phyloP scores from a whole-genome alignment of 2,113 vertebrate species.

The Geothlypis trichas region DNA sequence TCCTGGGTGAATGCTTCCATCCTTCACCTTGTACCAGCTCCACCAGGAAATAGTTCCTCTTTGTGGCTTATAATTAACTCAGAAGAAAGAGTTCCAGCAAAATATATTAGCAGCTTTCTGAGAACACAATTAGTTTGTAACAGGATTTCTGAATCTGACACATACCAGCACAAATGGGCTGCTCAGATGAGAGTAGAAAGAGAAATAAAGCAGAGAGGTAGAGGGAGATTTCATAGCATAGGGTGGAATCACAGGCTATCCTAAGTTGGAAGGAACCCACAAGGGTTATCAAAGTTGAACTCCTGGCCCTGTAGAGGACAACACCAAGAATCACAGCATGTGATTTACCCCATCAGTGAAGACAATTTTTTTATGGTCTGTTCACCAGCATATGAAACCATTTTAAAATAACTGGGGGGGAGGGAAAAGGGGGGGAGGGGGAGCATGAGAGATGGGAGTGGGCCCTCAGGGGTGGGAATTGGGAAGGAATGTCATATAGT shows the following conservation, averaged over 20 bases:
- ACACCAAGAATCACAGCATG: background rate
- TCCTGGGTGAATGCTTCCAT: background rate
- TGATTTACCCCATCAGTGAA: background rate
- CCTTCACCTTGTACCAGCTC: background rate
- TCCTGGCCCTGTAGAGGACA: background rate
- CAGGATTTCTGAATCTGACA: background rate
- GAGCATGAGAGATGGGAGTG: background rate
- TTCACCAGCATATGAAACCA: background rate
- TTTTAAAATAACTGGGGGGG: background rate
- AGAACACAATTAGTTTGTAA: background rate
- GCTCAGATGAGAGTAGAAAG: background rate
- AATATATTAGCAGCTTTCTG: background rate
- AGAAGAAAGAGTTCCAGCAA: background rate
- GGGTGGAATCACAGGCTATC: background rate
- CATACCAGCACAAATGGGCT: accelerated
- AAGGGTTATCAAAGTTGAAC: background rate
- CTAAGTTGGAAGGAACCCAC: background rate
- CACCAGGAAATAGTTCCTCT: background rate
- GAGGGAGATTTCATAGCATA: background rate
- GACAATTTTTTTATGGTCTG: background rate
- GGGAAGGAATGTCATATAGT: background rate
- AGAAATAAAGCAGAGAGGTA: background rate
- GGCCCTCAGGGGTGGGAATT: accelerated
- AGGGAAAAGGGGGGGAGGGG: too few species aligned
- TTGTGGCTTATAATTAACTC: background rate